phyloP scores from a whole-genome alignment of 2,888 invertebrate species.

The Hirtodrosophila duncani region DNA sequence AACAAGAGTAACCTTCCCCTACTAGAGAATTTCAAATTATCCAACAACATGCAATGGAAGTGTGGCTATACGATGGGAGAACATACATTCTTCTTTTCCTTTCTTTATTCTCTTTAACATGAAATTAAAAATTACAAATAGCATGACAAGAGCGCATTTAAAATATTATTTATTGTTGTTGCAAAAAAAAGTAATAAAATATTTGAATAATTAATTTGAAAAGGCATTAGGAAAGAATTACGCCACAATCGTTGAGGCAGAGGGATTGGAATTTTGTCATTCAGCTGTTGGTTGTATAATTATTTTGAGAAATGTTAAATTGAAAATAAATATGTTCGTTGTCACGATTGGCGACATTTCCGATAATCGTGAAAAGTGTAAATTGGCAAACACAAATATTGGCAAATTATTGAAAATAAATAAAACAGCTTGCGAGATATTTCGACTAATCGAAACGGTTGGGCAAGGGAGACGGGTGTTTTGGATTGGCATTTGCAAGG shows the following conservation, averaged over 20 bases:
- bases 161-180: slow-evolving; percentile 1
- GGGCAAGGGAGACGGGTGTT: no score
- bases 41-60: slow-evolving; percentile 55
- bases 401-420: slow-evolving; percentile 22
- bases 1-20: no score
- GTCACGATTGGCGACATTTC: no score
- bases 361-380: slow-evolving; percentile 16
- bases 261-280: no score
- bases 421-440: slow-evolving; percentile 21
- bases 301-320: no score
- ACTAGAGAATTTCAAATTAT: slow-evolving; percentile 48
- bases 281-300: no score
- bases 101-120: slow-evolving; percentile 2
- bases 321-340: slow-evolving; percentile 2
- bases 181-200: slow-evolving; percentile 1
- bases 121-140: slow-evolving; percentile 32
- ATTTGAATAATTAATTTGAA: slow-evolving; percentile 17
- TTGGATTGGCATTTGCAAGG: neutral
- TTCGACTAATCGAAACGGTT: no score
- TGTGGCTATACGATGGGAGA: no score
- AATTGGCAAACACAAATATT: neutral
- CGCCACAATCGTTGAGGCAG: neutral
- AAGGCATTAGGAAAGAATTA: neutral
- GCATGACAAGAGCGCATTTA: slow-evolving; percentile 39
- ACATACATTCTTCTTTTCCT: slow-evolving; percentile 1